Percentiles rank a stretch among this genome's conserved stretches.
Evolutionary conservation across 2,888 invertebrate genomes (phyloP).

Genomic region (Endotricha flammealis): DNA sequence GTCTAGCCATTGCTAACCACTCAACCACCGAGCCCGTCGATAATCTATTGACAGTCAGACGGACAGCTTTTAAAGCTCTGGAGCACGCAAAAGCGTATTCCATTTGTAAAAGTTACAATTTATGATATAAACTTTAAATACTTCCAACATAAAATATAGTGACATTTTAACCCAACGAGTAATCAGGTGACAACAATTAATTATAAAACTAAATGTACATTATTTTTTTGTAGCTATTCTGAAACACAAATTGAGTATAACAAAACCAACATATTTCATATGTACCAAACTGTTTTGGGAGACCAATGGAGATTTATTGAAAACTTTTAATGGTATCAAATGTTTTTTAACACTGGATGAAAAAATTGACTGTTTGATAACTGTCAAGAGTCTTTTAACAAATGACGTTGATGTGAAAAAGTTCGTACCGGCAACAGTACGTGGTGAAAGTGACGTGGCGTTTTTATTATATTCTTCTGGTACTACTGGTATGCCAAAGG

Average conservation of each 20-base stretch:
- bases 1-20: too few species aligned
- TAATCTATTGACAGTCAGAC: too few species aligned
- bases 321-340: conserved; percentile 38
- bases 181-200: too few species aligned
- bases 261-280: conserved; percentile 82
- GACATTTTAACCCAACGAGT: too few species aligned
- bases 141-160: too few species aligned
- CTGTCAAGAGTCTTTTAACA: conserved; percentile 33
- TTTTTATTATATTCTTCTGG: conserved; percentile 82
- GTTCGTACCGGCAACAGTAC: conserved; percentile 64
- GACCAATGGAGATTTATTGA: conserved; percentile 40
- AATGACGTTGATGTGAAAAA: conserved; percentile 33
- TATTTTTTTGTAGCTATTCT: conserved; percentile 74
- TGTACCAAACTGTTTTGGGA: conserved; percentile 73
- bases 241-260: conserved; percentile 80
- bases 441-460: conserved; percentile 45
- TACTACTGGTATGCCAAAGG: conserved; percentile 83
- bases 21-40: too few species aligned
- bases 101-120: too few species aligned
- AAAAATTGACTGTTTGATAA: conserved; percentile 23
- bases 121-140: too few species aligned
- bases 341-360: conserved; percentile 42
- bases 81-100: too few species aligned
- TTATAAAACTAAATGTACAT: neutral
- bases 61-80: too few species aligned